phyloP scores from a whole-genome alignment of 2,888 invertebrate genomes.

The Urechis unicinctus region DNA sequence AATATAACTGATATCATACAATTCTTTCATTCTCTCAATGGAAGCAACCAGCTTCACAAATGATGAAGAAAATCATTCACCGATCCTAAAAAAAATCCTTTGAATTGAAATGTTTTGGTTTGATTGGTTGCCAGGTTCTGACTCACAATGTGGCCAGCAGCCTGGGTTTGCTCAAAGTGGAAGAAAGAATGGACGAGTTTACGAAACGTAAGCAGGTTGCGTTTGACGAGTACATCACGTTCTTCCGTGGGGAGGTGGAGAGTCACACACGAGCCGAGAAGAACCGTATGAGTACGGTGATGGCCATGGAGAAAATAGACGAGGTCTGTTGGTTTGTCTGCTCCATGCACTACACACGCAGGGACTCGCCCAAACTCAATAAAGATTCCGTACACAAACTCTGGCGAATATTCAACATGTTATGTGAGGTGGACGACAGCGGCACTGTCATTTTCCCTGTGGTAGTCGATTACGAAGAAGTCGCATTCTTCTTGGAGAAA shows the following conservation, averaged over 20 bases:
- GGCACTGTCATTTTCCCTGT: slow-evolving; percentile 25
- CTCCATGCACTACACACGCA: slow-evolving; percentile 59
- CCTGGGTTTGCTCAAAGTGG: slow-evolving; percentile 70
- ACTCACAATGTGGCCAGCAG: slow-evolving; percentile 76
- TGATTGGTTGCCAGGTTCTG: slow-evolving; percentile 59
- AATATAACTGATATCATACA: no score
- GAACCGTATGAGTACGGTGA: slow-evolving; percentile 7
- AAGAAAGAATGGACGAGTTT: slow-evolving; percentile 72
- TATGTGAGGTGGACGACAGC: slow-evolving; percentile 61
- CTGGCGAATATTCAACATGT: slow-evolving; percentile 66
- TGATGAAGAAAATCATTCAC: no score
- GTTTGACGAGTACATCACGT: slow-evolving; percentile 6
- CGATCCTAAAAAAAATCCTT: no score
- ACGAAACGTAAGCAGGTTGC: slow-evolving; percentile 63
- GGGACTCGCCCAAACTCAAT: slow-evolving; percentile 60
- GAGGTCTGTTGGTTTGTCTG: slow-evolving; percentile 78
- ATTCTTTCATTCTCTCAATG: no score
- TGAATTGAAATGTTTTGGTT: no score
- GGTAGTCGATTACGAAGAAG: slow-evolving; percentile 31
- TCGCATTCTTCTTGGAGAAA: slow-evolving; percentile 19
- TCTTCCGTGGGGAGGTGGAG: background rate
- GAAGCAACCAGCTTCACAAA: no score
- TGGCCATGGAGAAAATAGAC: slow-evolving; percentile 52
- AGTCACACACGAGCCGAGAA: slow-evolving; percentile 8
- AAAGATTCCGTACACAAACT: slow-evolving; percentile 64